phyloP scores from a whole-genome alignment of 2,888 invertebrate species.

The Euplagia quadripunctaria region DNA sequence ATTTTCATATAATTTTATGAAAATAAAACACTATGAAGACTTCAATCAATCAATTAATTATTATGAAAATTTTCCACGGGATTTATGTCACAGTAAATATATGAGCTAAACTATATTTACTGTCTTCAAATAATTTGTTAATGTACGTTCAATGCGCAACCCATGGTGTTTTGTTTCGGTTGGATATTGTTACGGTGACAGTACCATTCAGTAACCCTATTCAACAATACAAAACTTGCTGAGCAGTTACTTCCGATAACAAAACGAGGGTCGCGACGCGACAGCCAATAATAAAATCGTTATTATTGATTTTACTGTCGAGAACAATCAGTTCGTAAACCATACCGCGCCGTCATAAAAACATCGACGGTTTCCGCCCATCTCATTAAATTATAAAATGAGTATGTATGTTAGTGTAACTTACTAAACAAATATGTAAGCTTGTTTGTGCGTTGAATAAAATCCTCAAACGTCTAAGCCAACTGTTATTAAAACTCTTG shows the following conservation, averaged over 20 bases:
- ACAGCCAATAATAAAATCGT: conserved; percentile 76
- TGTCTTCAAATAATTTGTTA: conserved; percentile 1
- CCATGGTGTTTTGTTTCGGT: conserved; percentile 23
- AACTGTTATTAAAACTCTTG: conserved; percentile 38
- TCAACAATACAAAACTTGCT: conserved; percentile 55
- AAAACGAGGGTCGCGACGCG: conserved; percentile 62
- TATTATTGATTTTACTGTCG: conserved; percentile 83
- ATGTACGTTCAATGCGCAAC: not conserved
- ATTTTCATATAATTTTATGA: too few species aligned
- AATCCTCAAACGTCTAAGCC: conserved; percentile 40
- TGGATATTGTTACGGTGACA: conserved; percentile 36
- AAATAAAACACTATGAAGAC: too few species aligned
- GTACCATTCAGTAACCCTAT: conserved; percentile 41
- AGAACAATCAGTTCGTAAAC: conserved; percentile 79
- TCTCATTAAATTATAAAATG: conserved; percentile 61
- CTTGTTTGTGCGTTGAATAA: conserved; percentile 27
- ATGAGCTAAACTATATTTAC: too few species aligned
- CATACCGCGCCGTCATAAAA: conserved; percentile 69
- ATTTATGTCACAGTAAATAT: too few species aligned
- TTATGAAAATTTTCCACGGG: too few species aligned
- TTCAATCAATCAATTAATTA: too few species aligned
- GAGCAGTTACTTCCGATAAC: conserved; percentile 39
- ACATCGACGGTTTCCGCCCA: conserved; percentile 83
- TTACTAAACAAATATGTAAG: conserved; percentile 31
- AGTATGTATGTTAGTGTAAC: not conserved